These are phyloP conservation scores for Lamellibrachia satsuma DNA, from an alignment of 2,888 invertebrate species.

Conservation along the genomic window DNA sequence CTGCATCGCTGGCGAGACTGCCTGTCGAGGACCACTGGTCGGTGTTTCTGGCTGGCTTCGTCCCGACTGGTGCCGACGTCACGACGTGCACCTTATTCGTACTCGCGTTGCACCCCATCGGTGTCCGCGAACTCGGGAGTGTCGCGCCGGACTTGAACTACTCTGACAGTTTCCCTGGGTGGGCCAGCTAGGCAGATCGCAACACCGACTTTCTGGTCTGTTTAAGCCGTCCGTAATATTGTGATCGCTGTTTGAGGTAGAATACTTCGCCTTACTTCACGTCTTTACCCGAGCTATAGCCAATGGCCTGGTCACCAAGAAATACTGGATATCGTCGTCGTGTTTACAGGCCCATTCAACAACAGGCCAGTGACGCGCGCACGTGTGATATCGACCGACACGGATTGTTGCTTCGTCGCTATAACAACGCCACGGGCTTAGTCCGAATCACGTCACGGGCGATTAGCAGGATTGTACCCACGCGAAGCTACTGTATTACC, in stretches of 20 bases:
- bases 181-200: neutral
- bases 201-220: neutral
- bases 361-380: neutral
- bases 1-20: neutral
- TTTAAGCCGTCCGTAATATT: neutral
- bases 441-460: neutral
- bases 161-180: neutral
- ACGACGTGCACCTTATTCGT: constrained; percentile 34
- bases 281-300: too few relatives aligned
- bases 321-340: neutral
- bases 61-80: neutral
- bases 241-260: neutral
- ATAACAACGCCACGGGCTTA: neutral
- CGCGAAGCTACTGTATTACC: neutral
- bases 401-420: neutral
- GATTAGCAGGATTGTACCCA: neutral
- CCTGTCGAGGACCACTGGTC: too few relatives aligned
- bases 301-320: neutral
- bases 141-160: neutral
- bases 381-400: neutral
- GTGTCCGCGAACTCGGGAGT: neutral
- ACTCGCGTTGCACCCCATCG: constrained; percentile 36
- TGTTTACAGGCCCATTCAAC: neutral
- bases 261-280: too few relatives aligned
- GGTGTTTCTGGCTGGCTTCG: neutral